A percentile compares a stretch with the other conserved stretches of the same genome.
These are phyloP conservation scores for Diarsia brunnea DNA, from an alignment of 2,888 invertebrate species.

Conservation along the genomic window DNA sequence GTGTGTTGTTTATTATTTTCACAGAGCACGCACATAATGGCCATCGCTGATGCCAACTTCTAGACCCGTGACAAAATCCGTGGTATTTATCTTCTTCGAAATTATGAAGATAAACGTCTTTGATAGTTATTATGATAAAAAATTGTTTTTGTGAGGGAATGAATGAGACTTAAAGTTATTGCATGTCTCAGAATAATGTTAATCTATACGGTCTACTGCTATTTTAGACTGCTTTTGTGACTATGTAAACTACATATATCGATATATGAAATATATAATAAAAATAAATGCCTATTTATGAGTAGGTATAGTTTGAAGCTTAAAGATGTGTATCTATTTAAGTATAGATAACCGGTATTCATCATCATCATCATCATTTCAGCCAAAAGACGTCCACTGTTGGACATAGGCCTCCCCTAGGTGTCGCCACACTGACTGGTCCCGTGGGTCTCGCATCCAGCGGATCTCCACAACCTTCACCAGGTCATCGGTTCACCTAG, in stretches of 20 bases:
- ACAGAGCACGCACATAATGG: background rate
- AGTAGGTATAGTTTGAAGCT: background rate
- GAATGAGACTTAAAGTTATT: background rate
- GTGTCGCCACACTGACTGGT: no score
- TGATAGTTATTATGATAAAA: no score
- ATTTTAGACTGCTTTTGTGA: background rate
- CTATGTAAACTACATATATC: background rate
- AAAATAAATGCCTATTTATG: background rate
- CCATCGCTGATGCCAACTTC: background rate
- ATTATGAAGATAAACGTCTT: background rate
- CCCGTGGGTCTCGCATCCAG: no score
- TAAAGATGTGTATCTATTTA: background rate
- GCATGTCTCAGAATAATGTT: background rate
- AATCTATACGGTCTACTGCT: no score
- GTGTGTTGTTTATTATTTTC: conserved; percentile 5
- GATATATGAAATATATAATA: background rate
- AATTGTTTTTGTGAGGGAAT: background rate
- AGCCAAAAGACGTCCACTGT: no score
- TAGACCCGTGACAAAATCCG: background rate
- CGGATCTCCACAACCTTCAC: no score
- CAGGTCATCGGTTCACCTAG: no score
- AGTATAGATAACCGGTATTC: background rate
- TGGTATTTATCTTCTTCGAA: background rate
- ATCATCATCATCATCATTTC: no score
- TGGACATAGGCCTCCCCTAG: no score